Evolutionary conservation across 2,113 vertebrate genomes (phyloP), one percentile per base, ranked within the genome.

Genomic region (Salvelinus sp.): DNA sequence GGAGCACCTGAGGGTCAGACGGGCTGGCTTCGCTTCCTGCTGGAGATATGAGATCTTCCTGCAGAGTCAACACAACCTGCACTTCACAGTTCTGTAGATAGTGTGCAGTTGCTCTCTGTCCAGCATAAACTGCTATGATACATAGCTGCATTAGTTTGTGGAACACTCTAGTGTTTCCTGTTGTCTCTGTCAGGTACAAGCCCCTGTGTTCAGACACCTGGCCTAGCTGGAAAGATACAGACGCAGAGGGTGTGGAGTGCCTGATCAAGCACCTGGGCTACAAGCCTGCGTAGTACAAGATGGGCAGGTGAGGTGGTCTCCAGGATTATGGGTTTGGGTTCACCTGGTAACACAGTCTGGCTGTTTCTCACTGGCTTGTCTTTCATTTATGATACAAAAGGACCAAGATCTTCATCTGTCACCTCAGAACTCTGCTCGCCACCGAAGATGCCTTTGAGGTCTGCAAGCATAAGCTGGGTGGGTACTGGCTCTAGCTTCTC

Each of bases 391-490:
- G 60, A 20, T 54, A 6, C 89, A 88, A 47, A 78, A 99, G 98
- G 83, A 98, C 96, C 72, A 99, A 99, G 89, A 95, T 99, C 88
- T 99, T 99, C 88, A 99, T 99, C 77, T 96, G 97, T 23, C 96
- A 97, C 78, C 96, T 97, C 4, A 95, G 94, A 84, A 98, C 97
- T 1, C 91, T 99, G 54, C 98, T 96, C 82, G 96, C 97, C 78
- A 99, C 95, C 0, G 97, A 98, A 87, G 98, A 99, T 58, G 96
- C 97, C 1, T 98, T 93, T 87, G 96, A 99, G 88, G 90, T 90
- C 81, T 96, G 95, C 58, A 99, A 99, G 91, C 92, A 99, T 84
- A 89, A 96, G 20, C 70, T 99, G 72, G 92, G 98, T 99, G 68
- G 78, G 86, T 83, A 73, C 14, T 74, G 3, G 48, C 48, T 50